Evolutionary conservation across 2,797 vertebrate species (phyloP).

Genomic region (Lemur catta): DNA sequence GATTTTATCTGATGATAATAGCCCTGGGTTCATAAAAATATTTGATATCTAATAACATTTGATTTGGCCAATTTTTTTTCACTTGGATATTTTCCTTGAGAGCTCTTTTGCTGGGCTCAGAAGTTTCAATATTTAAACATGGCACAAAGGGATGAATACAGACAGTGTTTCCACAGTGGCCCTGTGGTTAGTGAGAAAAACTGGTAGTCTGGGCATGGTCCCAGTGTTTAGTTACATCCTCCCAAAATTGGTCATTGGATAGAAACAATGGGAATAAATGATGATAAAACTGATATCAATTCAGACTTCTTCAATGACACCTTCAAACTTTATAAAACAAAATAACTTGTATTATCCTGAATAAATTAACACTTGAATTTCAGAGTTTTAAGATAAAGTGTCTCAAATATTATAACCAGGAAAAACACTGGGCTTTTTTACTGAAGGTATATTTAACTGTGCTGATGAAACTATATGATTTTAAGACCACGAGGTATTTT

Average conservation of each 20-base stretch:
- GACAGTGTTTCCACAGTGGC: not conserved
- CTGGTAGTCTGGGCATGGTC: not conserved
- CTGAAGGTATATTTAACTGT: slow-evolving; percentile 1
- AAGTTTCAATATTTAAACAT: slow-evolving; percentile 27
- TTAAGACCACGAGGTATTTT: not conserved
- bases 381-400: not conserved
- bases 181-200: not conserved
- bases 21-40: not conserved
- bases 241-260: not conserved
- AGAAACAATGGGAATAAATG: not conserved
- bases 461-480: not conserved
- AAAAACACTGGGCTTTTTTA: not conserved
- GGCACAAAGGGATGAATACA: not conserved
- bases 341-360: not conserved
- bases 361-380: not conserved
- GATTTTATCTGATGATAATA: slow-evolving; percentile 36
- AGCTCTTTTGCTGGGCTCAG: not conserved
- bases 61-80: slow-evolving; percentile 47
- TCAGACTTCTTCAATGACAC: not conserved
- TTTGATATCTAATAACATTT: slow-evolving; percentile 19
- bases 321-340: not conserved
- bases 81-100: slow-evolving; percentile 11
- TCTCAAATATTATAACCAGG: not conserved
- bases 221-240: not conserved
- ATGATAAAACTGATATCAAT: not conserved